Conservation (phyloP, 2,797 vertebrate species). For the Poeciliopsis presidionis region DNA sequence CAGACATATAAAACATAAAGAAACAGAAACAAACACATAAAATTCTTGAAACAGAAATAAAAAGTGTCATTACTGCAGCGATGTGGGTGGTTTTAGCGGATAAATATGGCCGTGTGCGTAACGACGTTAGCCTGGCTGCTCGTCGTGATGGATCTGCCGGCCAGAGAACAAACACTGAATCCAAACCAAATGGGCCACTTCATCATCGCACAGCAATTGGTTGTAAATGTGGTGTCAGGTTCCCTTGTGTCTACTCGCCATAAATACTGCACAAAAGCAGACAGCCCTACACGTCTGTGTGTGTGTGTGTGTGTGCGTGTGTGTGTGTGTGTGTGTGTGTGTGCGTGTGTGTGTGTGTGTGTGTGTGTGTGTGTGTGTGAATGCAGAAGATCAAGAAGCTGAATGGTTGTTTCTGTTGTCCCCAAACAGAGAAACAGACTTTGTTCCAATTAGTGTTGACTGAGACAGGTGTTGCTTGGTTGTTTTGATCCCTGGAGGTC, state of each 20-base stretch:
- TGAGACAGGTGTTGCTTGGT: slow-evolving; percentile 82
- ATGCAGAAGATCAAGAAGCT: slow-evolving; percentile 8
- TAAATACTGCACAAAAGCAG: slow-evolving; percentile 73
- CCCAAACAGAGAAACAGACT: slow-evolving; percentile 70
- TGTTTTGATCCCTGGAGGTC: slow-evolving; percentile 75
- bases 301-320: background rate
- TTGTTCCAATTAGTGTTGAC: slow-evolving; percentile 77
- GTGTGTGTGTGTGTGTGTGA: background rate
- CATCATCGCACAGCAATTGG: slow-evolving; percentile 75
- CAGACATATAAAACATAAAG: background rate
- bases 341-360: background rate
- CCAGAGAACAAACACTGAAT: slow-evolving; percentile 63
- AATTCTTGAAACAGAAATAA: background rate
- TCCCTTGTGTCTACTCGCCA: slow-evolving; percentile 64
- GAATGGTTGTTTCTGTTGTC: slow-evolving; percentile 29
- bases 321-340: background rate
- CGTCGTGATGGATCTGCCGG: slow-evolving; percentile 60
- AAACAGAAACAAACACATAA: background rate
- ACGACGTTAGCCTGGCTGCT: slow-evolving; percentile 20
- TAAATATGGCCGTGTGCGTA: slow-evolving; percentile 15
- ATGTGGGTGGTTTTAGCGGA: background rate
- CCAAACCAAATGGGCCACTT: slow-evolving; percentile 77
- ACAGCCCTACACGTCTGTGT: slow-evolving; percentile 24
- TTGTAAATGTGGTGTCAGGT: slow-evolving; percentile 79
- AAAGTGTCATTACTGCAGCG: background rate